Percentiles rank a stretch among this genome's conserved stretches.
Evolutionary conservation across 2,797 vertebrate genomes (phyloP).

Genomic region (Phalloptychus januarius): DNA sequence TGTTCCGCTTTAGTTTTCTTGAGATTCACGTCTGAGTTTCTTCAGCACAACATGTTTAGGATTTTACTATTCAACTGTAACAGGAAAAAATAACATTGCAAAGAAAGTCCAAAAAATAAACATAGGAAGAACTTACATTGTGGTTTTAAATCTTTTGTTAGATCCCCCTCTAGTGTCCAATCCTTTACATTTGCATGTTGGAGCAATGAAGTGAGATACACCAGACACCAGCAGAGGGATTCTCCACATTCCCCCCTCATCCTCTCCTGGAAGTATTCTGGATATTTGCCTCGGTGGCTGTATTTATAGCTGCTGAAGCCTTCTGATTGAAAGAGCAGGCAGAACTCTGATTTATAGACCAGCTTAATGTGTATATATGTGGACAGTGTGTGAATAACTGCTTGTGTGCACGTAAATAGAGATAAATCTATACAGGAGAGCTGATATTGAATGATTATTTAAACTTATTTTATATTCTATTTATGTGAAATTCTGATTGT

Average conservation of each 20-base stretch:
- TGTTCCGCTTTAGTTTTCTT: neutral
- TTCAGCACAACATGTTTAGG: neutral
- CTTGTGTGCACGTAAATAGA: neutral
- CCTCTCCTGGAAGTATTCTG: slow-evolving; percentile 53
- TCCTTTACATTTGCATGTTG: slow-evolving; percentile 20
- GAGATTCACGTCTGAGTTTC: neutral
- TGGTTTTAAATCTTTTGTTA: slow-evolving; percentile 3
- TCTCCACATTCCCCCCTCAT: slow-evolving; percentile 53
- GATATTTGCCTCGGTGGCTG: slow-evolving; percentile 46
- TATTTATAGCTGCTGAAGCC: slow-evolving; percentile 68
- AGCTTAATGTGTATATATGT: slow-evolving; percentile 43
- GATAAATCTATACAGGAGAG: neutral
- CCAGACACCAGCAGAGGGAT: slow-evolving; percentile 60
- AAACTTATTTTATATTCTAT: neutral
- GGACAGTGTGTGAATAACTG: neutral
- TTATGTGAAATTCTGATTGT: neutral
- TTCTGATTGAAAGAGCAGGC: slow-evolving; percentile 42
- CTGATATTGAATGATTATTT: neutral
- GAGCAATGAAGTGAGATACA: slow-evolving; percentile 44
- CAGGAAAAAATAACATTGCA: neutral
- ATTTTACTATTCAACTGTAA: neutral
- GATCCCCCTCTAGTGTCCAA: slow-evolving; percentile 54
- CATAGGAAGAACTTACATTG: neutral
- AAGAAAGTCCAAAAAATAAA: neutral
- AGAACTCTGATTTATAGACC: slow-evolving; percentile 31